Percentiles rank a stretch among this genome's conserved stretches.
Evolutionary conservation across 2,888 invertebrate species (phyloP).

Genomic region (Netelia melanura): DNA sequence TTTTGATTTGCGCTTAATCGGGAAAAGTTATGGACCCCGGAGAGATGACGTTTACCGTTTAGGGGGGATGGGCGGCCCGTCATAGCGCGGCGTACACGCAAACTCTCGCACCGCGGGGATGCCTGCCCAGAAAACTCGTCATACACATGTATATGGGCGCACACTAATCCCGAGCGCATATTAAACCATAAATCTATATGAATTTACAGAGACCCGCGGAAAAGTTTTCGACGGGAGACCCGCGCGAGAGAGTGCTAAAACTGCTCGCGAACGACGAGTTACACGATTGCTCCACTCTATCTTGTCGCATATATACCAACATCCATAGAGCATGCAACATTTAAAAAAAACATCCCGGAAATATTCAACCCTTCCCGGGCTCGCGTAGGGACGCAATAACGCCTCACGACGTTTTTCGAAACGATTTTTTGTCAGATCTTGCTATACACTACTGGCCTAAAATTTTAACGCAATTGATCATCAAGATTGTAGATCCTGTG

Average conservation of each 20-base stretch:
- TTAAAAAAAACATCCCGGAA: too few relatives aligned
- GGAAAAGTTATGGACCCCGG: constrained; percentile 82
- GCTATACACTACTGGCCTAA: too few relatives aligned
- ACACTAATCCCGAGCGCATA: constrained; percentile 77
- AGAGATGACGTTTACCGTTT: constrained; percentile 73
- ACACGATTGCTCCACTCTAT: constrained; percentile 40
- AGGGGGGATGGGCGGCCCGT: constrained; percentile 59
- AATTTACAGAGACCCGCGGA: constrained; percentile 56
- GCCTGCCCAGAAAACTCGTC: constrained; percentile 33
- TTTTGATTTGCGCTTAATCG: constrained; percentile 84
- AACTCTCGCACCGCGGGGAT: constrained; percentile 67
- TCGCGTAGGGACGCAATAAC: too few relatives aligned
- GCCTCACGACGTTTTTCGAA: too few relatives aligned
- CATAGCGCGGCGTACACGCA: constrained; percentile 47
- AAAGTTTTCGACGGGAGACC: constrained; percentile 52
- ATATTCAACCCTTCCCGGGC: too few relatives aligned
- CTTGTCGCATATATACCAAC: neutral
- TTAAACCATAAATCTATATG: constrained; percentile 83
- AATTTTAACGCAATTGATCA: too few relatives aligned
- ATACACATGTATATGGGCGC: constrained; percentile 1
- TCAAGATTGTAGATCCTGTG: too few relatives aligned
- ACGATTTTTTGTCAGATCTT: too few relatives aligned
- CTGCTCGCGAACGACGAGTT: constrained; percentile 15
- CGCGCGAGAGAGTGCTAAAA: constrained; percentile 7
- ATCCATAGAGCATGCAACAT: neutral